Conservation (phyloP, 2,113 vertebrate genomes). For the Onychorhynchus coronatus region DNA sequence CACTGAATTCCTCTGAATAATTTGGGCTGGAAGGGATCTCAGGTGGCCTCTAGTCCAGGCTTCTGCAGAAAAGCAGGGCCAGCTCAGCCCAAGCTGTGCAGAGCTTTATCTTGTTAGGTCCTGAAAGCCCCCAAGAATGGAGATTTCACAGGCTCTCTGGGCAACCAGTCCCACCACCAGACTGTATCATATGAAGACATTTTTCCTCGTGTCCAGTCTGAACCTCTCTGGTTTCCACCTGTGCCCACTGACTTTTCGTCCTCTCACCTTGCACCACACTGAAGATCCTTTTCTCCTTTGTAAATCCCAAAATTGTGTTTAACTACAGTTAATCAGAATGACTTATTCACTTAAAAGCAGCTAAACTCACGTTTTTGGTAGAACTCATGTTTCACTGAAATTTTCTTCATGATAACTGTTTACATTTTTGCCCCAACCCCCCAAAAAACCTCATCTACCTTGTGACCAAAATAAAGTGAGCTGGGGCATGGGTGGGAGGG, state of each 20-base stretch:
- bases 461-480: background rate
- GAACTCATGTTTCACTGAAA: background rate
- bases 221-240: background rate
- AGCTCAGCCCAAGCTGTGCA: background rate
- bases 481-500: rapidly evolving
- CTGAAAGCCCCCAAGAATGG: background rate
- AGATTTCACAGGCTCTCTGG: background rate
- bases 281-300: background rate
- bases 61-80: background rate
- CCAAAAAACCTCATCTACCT: background rate
- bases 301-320: background rate
- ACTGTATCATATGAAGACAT: rapidly evolving
- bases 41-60: background rate
- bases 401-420: background rate
- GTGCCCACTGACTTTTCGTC: background rate
- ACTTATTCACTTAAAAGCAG: background rate
- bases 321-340: background rate
- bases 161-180: background rate
- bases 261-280: background rate
- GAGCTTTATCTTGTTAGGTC: background rate
- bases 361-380: background rate
- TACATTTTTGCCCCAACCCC: background rate
- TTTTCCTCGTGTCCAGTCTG: background rate
- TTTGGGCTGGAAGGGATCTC: background rate
- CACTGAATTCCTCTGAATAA: background rate